Percentiles rank a stretch among this genome's conserved stretches.
Conservation (phyloP, 2,888 invertebrate species). For the Conomelus anceps region DNA sequence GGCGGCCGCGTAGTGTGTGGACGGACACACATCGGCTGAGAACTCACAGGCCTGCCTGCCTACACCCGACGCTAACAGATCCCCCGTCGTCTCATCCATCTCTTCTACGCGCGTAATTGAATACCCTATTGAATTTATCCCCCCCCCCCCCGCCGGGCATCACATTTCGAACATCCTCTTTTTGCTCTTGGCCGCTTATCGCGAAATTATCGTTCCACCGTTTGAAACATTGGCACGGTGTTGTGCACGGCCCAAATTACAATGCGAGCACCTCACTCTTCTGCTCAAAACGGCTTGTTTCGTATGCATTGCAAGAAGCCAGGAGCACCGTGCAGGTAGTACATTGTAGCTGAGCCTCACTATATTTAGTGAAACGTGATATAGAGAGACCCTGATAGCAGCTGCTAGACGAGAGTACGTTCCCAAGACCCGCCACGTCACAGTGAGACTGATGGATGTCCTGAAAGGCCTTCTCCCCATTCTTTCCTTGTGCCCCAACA, state of each 20-base stretch:
- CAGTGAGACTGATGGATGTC: neutral
- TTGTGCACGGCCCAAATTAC: neutral
- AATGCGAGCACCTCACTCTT: neutral
- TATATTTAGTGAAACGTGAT: too few species aligned
- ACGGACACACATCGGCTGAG: neutral
- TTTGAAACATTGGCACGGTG: neutral
- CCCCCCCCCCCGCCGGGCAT: neutral
- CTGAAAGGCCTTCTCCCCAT: neutral
- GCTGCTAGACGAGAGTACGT: neutral
- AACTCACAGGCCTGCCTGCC: too few species aligned
- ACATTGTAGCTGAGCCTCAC: too few species aligned
- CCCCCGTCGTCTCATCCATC: neutral
- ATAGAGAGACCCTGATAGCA: too few species aligned
- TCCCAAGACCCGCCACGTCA: neutral
- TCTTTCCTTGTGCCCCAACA: neutral
- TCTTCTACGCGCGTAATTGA: neutral
- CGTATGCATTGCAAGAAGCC: neutral
- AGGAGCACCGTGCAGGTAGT: neutral
- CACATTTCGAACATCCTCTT: neutral
- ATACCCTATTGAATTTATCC: neutral
- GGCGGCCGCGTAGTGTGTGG: neutral
- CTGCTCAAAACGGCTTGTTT: neutral
- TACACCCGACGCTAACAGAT: neutral
- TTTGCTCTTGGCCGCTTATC: neutral
- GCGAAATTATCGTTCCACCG: neutral